phyloP scores from a whole-genome alignment of 2,888 invertebrate species.

The Bombylius discolor region DNA sequence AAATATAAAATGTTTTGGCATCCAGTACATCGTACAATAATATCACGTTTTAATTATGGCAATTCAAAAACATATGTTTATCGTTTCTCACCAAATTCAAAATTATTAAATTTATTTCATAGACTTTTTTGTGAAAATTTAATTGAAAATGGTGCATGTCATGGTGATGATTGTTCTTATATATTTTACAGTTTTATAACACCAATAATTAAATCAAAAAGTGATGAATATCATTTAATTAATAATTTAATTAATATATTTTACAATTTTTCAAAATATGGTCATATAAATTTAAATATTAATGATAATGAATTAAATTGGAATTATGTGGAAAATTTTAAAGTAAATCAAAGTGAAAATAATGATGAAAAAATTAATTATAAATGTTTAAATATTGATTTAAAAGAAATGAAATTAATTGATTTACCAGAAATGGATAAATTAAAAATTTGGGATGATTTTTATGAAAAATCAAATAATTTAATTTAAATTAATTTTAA shows the following conservation, averaged over 20 bases:
- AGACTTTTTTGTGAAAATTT: slow-evolving; percentile 21
- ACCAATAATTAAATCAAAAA: slow-evolving; percentile 19
- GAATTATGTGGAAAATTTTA: slow-evolving; percentile 4
- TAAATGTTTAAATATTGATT: slow-evolving; percentile 27
- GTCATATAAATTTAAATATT: slow-evolving; percentile 26
- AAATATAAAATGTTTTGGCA: slow-evolving; percentile 32
- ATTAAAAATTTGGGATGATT: slow-evolving; percentile 26
- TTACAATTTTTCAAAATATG: slow-evolving; percentile 28
- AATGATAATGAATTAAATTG: slow-evolving; percentile 9
- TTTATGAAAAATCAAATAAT: slow-evolving; percentile 16
- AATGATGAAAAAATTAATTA: background rate
- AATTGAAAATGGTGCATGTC: slow-evolving; percentile 25
- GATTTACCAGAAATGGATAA: slow-evolving; percentile 26
- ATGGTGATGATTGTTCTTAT: slow-evolving; percentile 33
- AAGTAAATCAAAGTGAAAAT: background rate
- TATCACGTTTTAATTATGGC: slow-evolving; percentile 21
- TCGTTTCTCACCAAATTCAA: slow-evolving; percentile 33
- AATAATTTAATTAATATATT: slow-evolving; percentile 26
- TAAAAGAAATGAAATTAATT: slow-evolving; percentile 18
- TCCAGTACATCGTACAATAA: slow-evolving; percentile 26
- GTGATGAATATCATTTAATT: slow-evolving; percentile 23
- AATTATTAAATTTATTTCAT: slow-evolving; percentile 15
- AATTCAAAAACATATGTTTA: slow-evolving; percentile 30
- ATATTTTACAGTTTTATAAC: slow-evolving; percentile 28
- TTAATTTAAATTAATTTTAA: too few relatives aligned